These are phyloP conservation scores for Sphaerodactylus townsendi DNA, from an alignment of 2,113 vertebrate genomes.

Conservation along the genomic window DNA sequence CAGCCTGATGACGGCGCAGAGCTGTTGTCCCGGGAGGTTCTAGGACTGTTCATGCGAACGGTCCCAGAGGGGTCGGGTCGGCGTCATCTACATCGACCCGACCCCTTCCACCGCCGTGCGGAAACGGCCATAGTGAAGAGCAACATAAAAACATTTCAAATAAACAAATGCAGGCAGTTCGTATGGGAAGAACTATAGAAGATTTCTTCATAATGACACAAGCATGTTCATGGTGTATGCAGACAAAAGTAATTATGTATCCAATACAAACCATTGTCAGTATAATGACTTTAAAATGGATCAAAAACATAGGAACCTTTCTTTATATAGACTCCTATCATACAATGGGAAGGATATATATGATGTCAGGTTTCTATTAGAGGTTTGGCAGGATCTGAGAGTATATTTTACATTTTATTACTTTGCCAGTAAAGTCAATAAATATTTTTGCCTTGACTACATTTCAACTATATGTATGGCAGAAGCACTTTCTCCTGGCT, in stretches of 20 bases:
- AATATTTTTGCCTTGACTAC: conserved; percentile 28
- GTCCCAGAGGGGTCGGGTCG: no score
- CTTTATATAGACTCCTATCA: background rate
- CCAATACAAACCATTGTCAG: background rate
- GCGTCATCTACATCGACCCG: no score
- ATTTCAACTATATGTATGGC: conserved; percentile 1
- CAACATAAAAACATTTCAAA: no score
- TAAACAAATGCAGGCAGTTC: no score
- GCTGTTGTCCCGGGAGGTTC: no score
- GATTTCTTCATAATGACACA: background rate
- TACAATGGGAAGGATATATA: background rate
- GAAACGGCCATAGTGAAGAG: no score
- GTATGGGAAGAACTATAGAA: no score
- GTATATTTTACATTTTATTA: background rate
- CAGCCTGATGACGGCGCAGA: no score
- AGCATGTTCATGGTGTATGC: background rate
- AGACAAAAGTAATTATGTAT: background rate
- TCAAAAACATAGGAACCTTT: background rate
- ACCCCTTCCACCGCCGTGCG: no score
- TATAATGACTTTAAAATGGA: background rate
- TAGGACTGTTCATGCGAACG: no score
- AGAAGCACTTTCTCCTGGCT: conserved; percentile 29
- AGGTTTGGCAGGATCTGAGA: conserved; percentile 10
- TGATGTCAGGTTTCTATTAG: conserved; percentile 8
- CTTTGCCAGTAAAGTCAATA: conserved; percentile 22